Evolutionary conservation across 2,797 vertebrate species (phyloP).

Genomic region (Echeneis naucrates): DNA sequence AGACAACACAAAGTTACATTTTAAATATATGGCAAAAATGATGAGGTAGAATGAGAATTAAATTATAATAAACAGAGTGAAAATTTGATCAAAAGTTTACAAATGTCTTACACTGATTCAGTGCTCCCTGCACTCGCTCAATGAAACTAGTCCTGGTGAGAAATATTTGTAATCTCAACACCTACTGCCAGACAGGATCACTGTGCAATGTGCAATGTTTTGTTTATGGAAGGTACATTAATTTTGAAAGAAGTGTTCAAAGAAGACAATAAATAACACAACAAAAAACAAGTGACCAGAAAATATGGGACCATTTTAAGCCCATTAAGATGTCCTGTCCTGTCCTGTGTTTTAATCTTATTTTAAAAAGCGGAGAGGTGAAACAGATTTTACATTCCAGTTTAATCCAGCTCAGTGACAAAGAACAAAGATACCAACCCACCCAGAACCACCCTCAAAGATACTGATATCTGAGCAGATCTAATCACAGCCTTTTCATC

Average conservation of each 20-base stretch:
- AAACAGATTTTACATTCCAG: slow-evolving; percentile 52
- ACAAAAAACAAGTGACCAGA: background rate
- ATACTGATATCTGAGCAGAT: background rate
- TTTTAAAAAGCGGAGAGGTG: slow-evolving; percentile 59
- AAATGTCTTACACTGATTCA: background rate
- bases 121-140: no score
- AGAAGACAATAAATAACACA: background rate
- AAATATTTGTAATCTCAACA: background rate
- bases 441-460: slow-evolving; percentile 33
- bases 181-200: no score
- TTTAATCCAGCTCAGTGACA: slow-evolving; percentile 70
- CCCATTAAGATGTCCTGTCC: slow-evolving; percentile 13
- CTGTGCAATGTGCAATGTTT: background rate
- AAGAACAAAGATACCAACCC: slow-evolving; percentile 35
- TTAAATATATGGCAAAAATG: background rate
- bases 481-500: background rate
- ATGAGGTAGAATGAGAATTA: background rate
- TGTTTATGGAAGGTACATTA: background rate
- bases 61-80: background rate
- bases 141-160: no score
- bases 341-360: slow-evolving; percentile 59
- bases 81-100: background rate
- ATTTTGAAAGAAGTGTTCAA: background rate
- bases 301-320: slow-evolving; percentile 17
- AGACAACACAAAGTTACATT: background rate